phyloP scores from a whole-genome alignment of 1,140 invertebrate genomes.

The Pseudomyrmex sp. region DNA sequence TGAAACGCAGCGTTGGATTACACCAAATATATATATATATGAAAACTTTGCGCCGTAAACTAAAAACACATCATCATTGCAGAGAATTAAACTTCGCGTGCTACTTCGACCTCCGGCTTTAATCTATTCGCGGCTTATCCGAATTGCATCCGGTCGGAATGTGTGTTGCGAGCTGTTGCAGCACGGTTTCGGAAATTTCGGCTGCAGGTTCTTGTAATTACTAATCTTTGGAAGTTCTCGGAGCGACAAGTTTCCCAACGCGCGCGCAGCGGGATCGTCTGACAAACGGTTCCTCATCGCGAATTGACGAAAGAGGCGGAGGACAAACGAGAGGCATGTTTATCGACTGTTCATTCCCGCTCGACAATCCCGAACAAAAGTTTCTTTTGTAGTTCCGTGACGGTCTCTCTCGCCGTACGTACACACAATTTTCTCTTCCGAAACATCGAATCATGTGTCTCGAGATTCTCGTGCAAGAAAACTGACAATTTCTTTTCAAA shows the following conservation, averaged over 20 bases:
- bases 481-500: no score
- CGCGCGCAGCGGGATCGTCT: constrained; percentile 2
- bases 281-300: constrained; percentile 19
- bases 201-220: constrained; percentile 30
- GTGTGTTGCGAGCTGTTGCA: neutral
- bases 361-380: no score
- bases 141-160: constrained; percentile 27
- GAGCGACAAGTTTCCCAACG: constrained; percentile 12
- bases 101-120: constrained; percentile 16
- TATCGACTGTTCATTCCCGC: constrained; percentile 18
- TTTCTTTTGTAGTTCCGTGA: neutral
- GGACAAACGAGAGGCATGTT: constrained; percentile 8
- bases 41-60: neutral
- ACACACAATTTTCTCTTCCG: no score
- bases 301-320: neutral
- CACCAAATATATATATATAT: neutral
- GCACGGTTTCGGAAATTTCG: constrained; percentile 8
- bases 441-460: neutral
- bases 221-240: constrained; percentile 48
- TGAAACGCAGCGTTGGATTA: neutral
- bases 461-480: neutral
- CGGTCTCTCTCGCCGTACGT: neutral
- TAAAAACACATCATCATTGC: neutral
- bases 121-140: constrained; percentile 26
- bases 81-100: neutral